phyloP scores from a whole-genome alignment of 2,113 vertebrate species.

The Macquaria australasica region DNA sequence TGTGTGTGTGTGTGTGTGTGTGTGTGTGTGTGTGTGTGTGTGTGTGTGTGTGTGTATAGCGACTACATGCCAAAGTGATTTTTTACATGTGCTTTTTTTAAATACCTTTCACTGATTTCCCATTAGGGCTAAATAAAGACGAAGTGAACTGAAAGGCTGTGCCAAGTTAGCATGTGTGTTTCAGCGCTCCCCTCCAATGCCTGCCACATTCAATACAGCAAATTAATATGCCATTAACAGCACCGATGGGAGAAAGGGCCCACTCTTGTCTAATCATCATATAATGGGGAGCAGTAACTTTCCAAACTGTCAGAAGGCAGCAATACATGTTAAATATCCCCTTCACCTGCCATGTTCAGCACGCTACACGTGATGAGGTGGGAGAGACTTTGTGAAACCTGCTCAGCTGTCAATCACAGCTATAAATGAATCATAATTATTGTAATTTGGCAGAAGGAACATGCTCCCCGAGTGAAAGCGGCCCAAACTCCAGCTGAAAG shows the following conservation, averaged over 20 bases:
- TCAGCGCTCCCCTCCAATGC: constrained; percentile 26
- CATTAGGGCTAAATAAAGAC: constrained; percentile 63
- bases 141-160: constrained; percentile 45
- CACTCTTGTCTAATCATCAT: constrained; percentile 52
- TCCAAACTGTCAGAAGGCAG: constrained; percentile 60
- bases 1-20: too few relatives aligned
- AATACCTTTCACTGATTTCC: constrained; percentile 46
- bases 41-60: background rate
- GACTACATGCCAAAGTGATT: constrained; percentile 28
- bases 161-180: constrained; percentile 33
- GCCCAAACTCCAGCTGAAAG: constrained; percentile 63
- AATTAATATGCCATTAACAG: constrained; percentile 66
- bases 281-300: constrained; percentile 55
- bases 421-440: constrained; percentile 79
- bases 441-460: constrained; percentile 70
- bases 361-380: constrained; percentile 19
- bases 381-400: constrained; percentile 38
- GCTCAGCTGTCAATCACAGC: constrained; percentile 70
- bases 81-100: constrained; percentile 38
- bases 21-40: background rate
- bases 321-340: constrained; percentile 50
- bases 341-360: constrained; percentile 48
- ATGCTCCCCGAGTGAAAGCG: constrained; percentile 38
- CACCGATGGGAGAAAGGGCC: background rate
- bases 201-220: constrained; percentile 51